Evolutionary conservation across 2,888 invertebrate genomes (phyloP).

Genomic region (Bombyx huttoni): DNA sequence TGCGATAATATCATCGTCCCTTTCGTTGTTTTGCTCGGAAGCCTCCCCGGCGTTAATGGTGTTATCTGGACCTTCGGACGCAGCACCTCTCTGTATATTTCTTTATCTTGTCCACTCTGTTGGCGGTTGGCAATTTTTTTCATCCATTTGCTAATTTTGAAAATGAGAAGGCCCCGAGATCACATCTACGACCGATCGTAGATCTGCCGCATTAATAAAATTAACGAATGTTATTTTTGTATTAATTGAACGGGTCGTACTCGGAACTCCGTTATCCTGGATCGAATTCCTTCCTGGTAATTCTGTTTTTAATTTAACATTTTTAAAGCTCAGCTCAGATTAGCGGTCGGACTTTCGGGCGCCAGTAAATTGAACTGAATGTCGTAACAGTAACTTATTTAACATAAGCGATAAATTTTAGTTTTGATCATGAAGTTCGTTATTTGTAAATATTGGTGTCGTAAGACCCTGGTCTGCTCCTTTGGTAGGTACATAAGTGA

Average conservation of each 20-base stretch:
- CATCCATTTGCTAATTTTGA: slow-evolving; percentile 70
- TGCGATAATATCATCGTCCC: slow-evolving; percentile 30
- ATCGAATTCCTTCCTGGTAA: slow-evolving; percentile 41
- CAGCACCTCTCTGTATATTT: slow-evolving; percentile 72
- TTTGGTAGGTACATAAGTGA: slow-evolving; percentile 10
- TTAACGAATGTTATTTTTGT: slow-evolving; percentile 65
- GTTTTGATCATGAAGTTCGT: not conserved
- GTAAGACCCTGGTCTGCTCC: not conserved
- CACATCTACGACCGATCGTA: slow-evolving; percentile 57
- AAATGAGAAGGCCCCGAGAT: slow-evolving; percentile 67
- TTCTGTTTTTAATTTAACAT: not conserved
- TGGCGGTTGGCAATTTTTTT: slow-evolving; percentile 59
- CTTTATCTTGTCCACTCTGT: slow-evolving; percentile 68
- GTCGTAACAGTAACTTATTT: slow-evolving; percentile 1
- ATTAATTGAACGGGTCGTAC: slow-evolving; percentile 62
- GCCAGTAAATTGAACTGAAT: not conserved
- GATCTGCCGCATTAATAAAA: slow-evolving; percentile 68
- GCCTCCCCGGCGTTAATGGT: slow-evolving; percentile 68
- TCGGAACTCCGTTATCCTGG: slow-evolving; percentile 49
- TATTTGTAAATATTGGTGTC: not conserved
- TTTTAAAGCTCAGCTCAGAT: not conserved
- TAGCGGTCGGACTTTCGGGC: not conserved
- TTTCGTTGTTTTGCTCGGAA: slow-evolving; percentile 55
- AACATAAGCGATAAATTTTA: not conserved
- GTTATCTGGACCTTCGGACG: slow-evolving; percentile 67